Base-by-base conservation (phyloP, 2,888 invertebrate genomes). In the Zonitis immaculata region DNA sequence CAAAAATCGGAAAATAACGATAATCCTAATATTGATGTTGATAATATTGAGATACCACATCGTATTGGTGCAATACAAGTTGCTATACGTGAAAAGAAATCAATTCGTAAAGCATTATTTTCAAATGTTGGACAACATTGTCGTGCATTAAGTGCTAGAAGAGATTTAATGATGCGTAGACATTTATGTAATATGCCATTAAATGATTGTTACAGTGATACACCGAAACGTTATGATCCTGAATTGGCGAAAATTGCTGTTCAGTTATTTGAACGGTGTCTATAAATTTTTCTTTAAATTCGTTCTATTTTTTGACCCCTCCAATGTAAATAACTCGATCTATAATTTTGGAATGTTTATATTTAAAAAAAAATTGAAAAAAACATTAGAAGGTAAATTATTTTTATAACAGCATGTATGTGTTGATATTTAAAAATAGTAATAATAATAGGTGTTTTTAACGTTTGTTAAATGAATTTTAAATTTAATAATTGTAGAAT, bases 121-220 rank as follows among this genome's bases (percentile, higher is more conserved):
- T 82, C 83, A 55, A 85, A 85, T 66, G 83, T 88, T 42, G 89
- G 89, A 14, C 85, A 86, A 42, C 86, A 84, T 65, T 85, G 89
- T 25, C 80, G 89, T 12, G 92, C 91, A 0, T 74, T 92, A 44
- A 89, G 89, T 62, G 91, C 92, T 6, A 80, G 91, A 14, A 80
- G 87, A 47, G 93, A 93, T 72, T 77, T 92, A 52, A 85, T 87
- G 25, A 80, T 92, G 54, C 78, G 87, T 7, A 77, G 87, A 27
- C 85, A 85, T 68, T 73, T 91, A 44, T 87, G 87, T 67, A 82
- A 85, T 62, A 74, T 88, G 63, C 87, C 88, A 0, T 77, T 83
- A 1, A 80, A 82, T 5, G 87, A 87, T 62, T 60, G 68, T 11
- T 74, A 70, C 57, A 73, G 73, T 20, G 75, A 76, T 66, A 67